Conservation (phyloP, 2,113 vertebrate species). For the Pseudorectes ferrugineus region DNA sequence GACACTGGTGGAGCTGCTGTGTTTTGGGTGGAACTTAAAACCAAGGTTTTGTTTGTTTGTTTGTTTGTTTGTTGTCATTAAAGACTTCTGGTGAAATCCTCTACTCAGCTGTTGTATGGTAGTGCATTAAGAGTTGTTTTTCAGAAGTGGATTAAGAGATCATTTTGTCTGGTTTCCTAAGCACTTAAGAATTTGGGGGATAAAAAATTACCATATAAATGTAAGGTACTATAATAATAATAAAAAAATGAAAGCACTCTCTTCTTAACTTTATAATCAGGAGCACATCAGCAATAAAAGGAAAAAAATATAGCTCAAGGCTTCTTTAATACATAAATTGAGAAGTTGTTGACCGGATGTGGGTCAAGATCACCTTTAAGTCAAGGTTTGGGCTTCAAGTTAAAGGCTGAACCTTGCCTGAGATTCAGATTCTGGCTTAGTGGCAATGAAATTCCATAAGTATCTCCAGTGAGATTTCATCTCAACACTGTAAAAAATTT, state of each 20-base stretch:
- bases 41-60: not conserved
- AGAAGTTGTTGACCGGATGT: not conserved
- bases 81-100: not conserved
- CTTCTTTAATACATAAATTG: not conserved
- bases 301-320: not conserved
- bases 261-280: not conserved
- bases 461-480: not conserved
- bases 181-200: not conserved
- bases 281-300: not conserved
- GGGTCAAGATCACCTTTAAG: not conserved
- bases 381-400: not conserved
- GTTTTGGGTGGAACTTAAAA: constrained; percentile 7
- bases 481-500: not conserved
- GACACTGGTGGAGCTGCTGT: not conserved
- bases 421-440: not conserved
- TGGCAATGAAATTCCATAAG: not conserved
- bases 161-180: not conserved
- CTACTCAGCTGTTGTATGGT: not conserved
- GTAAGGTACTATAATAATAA: not conserved
- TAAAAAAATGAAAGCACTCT: not conserved
- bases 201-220: not conserved
- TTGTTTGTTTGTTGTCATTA: not conserved
- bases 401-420: not conserved
- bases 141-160: not conserved
- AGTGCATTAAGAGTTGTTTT: not conserved